Conservation (phyloP, 2,113 vertebrate genomes). For the Brachypodius melanocephalos region DNA sequence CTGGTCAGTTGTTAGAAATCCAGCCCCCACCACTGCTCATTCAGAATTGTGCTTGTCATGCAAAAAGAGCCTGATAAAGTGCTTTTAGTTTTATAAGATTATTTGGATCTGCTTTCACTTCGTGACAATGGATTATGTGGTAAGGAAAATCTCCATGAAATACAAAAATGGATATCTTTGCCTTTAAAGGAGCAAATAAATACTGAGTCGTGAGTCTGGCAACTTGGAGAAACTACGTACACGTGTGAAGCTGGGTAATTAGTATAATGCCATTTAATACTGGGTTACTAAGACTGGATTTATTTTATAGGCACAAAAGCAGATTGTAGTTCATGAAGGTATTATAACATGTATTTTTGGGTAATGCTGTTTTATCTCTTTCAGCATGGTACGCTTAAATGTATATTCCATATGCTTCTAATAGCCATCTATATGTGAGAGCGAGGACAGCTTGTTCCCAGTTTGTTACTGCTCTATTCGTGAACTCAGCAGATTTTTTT, state of each 20-base stretch:
- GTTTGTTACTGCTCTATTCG: slow-evolving; percentile 1
- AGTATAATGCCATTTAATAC: slow-evolving; percentile 40
- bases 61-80: slow-evolving; percentile 11
- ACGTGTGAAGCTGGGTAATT: slow-evolving; percentile 17
- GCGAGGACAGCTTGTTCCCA: slow-evolving; percentile 8
- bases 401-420: slow-evolving; percentile 3
- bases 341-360: slow-evolving; percentile 11
- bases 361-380: slow-evolving; percentile 36
- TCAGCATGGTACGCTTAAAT: not conserved
- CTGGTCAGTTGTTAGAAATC: not conserved
- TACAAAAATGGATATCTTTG: slow-evolving; percentile 33
- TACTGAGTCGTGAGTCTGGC: slow-evolving; percentile 26
- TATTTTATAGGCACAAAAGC: slow-evolving; percentile 37
- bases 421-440: not conserved
- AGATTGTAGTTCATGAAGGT: slow-evolving; percentile 24
- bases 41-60: not conserved
- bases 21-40: not conserved
- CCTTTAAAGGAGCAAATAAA: slow-evolving; percentile 36
- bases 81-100: slow-evolving; percentile 38
- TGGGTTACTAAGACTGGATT: slow-evolving; percentile 15
- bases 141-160: slow-evolving; percentile 49
- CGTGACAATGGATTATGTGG: slow-evolving; percentile 24
- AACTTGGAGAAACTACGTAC: slow-evolving; percentile 10
- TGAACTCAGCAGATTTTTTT: not conserved
- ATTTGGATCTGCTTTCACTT: slow-evolving; percentile 53